Conservation (phyloP, 1,140 invertebrate genomes). For the Hylaeus anthracinus region DNA sequence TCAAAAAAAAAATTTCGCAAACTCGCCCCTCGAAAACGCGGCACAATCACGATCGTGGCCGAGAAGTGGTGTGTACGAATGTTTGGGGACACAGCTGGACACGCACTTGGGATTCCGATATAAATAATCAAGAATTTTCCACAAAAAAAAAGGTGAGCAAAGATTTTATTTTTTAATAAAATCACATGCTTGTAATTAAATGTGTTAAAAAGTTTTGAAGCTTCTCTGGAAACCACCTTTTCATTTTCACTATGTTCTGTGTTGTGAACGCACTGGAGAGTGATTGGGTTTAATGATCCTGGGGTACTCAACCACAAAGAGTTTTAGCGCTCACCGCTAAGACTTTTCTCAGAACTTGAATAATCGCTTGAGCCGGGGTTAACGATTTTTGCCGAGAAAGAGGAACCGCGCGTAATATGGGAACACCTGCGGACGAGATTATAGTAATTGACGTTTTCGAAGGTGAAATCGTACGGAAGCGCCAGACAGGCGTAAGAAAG, state of each 20-base stretch:
- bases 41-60: background rate
- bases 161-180: too few species aligned
- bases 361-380: background rate
- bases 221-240: too few species aligned
- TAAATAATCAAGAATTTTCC: too few species aligned
- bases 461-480: slow-evolving; percentile 19
- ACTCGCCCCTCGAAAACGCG: slow-evolving; percentile 21
- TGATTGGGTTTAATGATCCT: background rate
- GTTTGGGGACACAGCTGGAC: too few species aligned
- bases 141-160: too few species aligned
- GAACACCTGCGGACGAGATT: slow-evolving; percentile 48
- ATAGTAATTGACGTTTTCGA: slow-evolving; percentile 34
- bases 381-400: background rate
- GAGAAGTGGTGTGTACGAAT: too few species aligned
- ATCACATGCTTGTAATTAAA: too few species aligned
- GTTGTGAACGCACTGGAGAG: background rate
- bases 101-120: too few species aligned
- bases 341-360: background rate
- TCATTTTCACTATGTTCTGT: background rate
- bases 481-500: background rate
- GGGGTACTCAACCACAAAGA: background rate
- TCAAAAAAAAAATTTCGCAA: slow-evolving; percentile 59
- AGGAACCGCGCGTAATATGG: background rate
- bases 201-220: too few species aligned
- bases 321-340: background rate